A percentile compares a stretch with the other conserved stretches of the same genome.
Conservation (phyloP, 2,797 vertebrate genomes). For the Taeniopygia guttata region DNA sequence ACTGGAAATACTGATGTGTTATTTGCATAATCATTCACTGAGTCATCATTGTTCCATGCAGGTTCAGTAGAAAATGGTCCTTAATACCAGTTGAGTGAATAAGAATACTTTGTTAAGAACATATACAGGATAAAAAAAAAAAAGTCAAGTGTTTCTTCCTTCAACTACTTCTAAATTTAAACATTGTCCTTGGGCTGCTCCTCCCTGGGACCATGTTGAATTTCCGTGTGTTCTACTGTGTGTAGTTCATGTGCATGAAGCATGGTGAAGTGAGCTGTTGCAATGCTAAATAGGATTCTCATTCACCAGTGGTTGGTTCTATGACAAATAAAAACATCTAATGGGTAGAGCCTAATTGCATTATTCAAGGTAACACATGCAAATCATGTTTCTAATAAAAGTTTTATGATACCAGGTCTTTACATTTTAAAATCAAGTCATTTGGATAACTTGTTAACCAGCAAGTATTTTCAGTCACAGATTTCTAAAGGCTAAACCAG, state of each 20-base stretch:
- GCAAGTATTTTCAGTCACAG: neutral
- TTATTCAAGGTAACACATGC: neutral
- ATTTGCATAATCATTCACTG: neutral
- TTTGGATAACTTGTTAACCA: neutral
- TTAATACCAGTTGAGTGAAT: neutral
- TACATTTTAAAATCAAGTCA: neutral
- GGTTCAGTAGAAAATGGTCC: neutral
- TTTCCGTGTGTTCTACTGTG: neutral
- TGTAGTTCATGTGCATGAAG: neutral
- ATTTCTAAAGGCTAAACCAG: neutral
- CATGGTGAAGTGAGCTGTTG: neutral
- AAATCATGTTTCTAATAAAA: neutral
- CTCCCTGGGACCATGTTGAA: neutral
- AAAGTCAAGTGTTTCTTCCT: neutral
- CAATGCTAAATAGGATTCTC: neutral
- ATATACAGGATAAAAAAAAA: neutral
- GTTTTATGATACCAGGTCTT: neutral
- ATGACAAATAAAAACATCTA: neutral
- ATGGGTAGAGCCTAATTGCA: neutral
- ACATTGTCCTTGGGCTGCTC: neutral
- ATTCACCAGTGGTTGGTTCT: neutral
- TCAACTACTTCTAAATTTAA: neutral
- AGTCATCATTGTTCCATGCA: neutral
- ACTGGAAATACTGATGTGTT: neutral
- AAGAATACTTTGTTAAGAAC: neutral